Percentiles rank a stretch among this genome's conserved stretches.
phyloP scores from a whole-genome alignment of 2,113 vertebrate genomes.

The Aix galericulata region DNA sequence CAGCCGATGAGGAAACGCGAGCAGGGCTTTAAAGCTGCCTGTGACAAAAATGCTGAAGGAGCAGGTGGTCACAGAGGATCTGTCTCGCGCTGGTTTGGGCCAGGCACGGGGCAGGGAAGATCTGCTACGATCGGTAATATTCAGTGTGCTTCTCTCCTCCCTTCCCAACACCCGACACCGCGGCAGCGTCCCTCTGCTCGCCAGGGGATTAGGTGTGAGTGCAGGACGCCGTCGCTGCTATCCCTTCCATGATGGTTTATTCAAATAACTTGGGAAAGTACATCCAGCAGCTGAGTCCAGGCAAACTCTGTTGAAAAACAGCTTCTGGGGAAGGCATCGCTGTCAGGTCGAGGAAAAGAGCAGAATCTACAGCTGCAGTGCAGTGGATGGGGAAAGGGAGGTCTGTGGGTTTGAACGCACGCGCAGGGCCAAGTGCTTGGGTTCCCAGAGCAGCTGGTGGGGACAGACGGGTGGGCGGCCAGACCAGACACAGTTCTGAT shows the following conservation, averaged over 20 bases:
- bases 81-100: neutral
- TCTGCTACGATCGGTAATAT: neutral
- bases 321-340: neutral
- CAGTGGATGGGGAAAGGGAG: neutral
- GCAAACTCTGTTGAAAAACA: conserved; percentile 6
- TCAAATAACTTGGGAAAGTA: conserved; percentile 13
- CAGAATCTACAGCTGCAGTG: neutral
- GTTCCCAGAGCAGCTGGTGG: neutral
- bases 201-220: conserved; percentile 53
- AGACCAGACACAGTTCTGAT: neutral
- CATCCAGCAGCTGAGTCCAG: conserved; percentile 48
- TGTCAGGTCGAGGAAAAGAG: neutral
- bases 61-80: neutral
- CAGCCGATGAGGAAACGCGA: neutral
- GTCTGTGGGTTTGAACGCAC: neutral
- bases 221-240: neutral
- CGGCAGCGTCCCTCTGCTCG: neutral
- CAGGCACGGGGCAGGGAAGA: neutral
- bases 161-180: neutral
- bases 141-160: neutral
- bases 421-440: neutral
- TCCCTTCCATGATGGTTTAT: conserved; percentile 10
- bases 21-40: neutral
- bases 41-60: neutral
- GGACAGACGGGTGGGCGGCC: neutral